Conservation (phyloP, 37 sponge, comb jelly and placozoan genomes). For the Agelas oroides region DNA sequence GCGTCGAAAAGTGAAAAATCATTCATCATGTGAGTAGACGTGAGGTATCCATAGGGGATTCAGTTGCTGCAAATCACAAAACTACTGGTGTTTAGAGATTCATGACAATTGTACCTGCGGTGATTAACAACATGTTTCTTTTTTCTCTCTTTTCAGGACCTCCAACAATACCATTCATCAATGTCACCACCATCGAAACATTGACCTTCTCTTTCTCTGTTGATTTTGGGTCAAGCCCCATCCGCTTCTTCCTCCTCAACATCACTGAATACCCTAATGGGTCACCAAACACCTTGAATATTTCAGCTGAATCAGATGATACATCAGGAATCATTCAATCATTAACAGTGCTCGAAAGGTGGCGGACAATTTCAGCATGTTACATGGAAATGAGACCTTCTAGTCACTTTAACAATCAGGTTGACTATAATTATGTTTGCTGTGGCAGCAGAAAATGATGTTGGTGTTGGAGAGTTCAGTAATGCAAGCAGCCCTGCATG, state of each 20-base stretch:
- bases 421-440: neutral
- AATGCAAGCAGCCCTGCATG: slow-evolving; percentile 3
- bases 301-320: no score
- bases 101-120: no score
- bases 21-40: no score
- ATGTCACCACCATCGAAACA: neutral
- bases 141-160: neutral
- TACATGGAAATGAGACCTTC: neutral
- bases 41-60: no score
- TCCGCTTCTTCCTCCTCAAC: neutral
- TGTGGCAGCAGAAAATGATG: slow-evolving; percentile 15
- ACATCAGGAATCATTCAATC: no score
- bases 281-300: no score
- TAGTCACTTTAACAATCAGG: neutral
- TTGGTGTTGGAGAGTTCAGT: slow-evolving; percentile 40
- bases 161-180: neutral
- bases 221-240: neutral
- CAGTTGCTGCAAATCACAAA: no score
- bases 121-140: no score
- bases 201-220: neutral
- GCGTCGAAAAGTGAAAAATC: no score
- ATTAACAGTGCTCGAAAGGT: neutral
- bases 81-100: no score
- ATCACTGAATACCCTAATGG: neutral
- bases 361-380: no score